phyloP scores from a whole-genome alignment of 2,797 vertebrate genomes.

The Cacajao melanocephalus region DNA sequence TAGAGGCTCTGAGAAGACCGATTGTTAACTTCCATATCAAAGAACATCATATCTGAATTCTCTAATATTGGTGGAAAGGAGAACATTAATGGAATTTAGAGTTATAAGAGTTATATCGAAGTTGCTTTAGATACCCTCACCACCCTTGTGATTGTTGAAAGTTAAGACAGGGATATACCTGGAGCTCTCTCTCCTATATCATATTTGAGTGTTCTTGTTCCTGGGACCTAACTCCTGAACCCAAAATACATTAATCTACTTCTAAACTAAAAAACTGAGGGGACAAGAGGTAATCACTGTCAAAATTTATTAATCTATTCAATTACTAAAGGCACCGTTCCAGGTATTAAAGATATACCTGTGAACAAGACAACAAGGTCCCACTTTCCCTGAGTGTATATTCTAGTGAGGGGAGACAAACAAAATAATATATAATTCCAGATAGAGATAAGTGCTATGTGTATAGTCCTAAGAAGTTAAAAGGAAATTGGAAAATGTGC shows the following conservation, averaged over 20 bases:
- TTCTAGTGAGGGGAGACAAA: not conserved
- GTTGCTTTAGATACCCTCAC: not conserved
- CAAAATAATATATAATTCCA: not conserved
- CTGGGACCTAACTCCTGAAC: not conserved
- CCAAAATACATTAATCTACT: not conserved
- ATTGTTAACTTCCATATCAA: not conserved
- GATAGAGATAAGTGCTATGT: not conserved
- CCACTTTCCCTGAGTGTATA: not conserved
- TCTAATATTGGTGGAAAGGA: not conserved
- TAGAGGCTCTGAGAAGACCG: not conserved
- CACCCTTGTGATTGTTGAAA: not conserved
- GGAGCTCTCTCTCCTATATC: not conserved
- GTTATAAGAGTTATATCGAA: not conserved
- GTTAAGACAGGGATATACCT: not conserved
- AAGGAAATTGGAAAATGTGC: not conserved
- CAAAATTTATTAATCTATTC: not conserved
- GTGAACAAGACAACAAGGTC: not conserved
- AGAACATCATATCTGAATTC: not conserved
- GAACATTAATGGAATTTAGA: slow-evolving; percentile 2
- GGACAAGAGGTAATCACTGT: not conserved
- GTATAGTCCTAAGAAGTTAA: not conserved
- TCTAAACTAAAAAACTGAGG: slow-evolving; percentile 8
- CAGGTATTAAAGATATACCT: not conserved
- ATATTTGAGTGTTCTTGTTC: not conserved
- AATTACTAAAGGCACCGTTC: not conserved